Base-by-base conservation (phyloP, 1,140 invertebrate species). In the Condylostylus longicornis region DNA sequence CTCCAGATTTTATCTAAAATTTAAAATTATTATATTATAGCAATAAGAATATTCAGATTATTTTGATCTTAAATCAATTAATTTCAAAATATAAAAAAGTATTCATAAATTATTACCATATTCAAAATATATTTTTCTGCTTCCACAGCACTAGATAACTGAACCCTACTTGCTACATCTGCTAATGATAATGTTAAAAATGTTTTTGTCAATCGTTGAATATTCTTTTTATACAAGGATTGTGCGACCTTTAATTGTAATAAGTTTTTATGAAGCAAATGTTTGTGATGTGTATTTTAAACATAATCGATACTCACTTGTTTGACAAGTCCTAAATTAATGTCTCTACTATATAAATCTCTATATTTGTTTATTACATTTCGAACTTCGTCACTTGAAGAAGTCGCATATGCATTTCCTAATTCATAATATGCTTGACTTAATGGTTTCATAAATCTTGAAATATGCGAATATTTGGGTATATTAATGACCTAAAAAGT, bases 201-300 rank as follows among this genome's bases (percentile, higher is more conserved):
- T 23, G 93, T 97, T 66, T 95, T 95, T 21, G 93, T 97, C 34
- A 98, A 67, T 56, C 89, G 75, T 64, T 95, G 89, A 50, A 98
- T 98, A 65, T 93, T 96, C 58, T 93, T 91, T 63, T 93, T 95
- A 54, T 89, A 89, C 50, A 95, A 72, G 38, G 84, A 86, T 41
- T 75, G 75, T 27, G 89, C 62, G 35, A 93, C 87, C 70, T 85
- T 68, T 63, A 65, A 53, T 47, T 47, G 29, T n/a, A n/a, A n/a
- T n/a, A n/a, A n/a, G n/a, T n/a, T n/a, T n/a, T n/a, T n/a, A n/a
- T n/a, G n/a, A n/a, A n/a, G n/a, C n/a, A n/a, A n/a, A n/a, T n/a
- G n/a, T n/a, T n/a, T n/a, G n/a, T n/a, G n/a, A 39, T 28, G 41
- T 38, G 34, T 25, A 25, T 41, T 21, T 29, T 28, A 36, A 17